phyloP scores from a whole-genome alignment of 2,888 invertebrate species.

The Eupithecia abbreviata region DNA sequence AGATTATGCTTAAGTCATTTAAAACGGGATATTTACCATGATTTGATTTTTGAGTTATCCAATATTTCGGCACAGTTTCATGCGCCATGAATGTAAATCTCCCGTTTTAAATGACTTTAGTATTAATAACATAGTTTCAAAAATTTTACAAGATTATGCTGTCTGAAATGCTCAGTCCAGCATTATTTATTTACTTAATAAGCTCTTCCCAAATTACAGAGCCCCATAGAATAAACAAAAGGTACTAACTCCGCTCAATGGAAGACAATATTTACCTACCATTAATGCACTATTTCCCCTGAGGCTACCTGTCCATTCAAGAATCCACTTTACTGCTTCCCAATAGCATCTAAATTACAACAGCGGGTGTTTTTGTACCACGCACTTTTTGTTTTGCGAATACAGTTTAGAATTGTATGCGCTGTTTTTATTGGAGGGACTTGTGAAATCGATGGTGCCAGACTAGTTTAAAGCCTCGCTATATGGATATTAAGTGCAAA shows the following conservation, averaged over 20 bases:
- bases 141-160: too few species aligned
- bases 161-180: neutral
- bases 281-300: conserved; percentile 41
- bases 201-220: conserved; percentile 4
- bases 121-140: too few species aligned
- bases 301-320: conserved; percentile 20
- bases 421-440: conserved; percentile 3
- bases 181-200: neutral
- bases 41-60: too few species aligned
- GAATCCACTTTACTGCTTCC: neutral
- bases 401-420: neutral
- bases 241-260: conserved; percentile 6
- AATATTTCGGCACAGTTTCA: too few species aligned
- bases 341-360: conserved; percentile 1
- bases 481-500: neutral
- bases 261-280: conserved; percentile 40
- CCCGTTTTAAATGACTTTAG: too few species aligned
- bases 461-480: neutral
- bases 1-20: too few species aligned
- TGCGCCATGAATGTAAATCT: too few species aligned
- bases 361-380: neutral
- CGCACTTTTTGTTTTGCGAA: conserved; percentile 7
- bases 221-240: neutral
- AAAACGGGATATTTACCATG: too few species aligned
- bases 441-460: conserved; percentile 3